These are phyloP conservation scores for Hydropotes inermis DNA, from an alignment of 2,113 vertebrate genomes.

Conservation along the genomic window DNA sequence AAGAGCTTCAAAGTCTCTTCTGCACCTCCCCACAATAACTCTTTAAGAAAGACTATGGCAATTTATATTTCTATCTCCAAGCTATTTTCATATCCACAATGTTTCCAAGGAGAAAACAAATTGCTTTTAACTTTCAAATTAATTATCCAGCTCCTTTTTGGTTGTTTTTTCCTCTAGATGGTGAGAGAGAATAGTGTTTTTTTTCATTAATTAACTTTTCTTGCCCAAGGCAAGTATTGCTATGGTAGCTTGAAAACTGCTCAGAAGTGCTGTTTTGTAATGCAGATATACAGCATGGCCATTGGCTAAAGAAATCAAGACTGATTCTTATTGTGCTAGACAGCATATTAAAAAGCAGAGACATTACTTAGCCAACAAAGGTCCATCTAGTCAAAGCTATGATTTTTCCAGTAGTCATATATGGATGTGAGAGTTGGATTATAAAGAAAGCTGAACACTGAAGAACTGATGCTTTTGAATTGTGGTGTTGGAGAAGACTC, in stretches of 20 bases:
- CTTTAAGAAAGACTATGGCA: background rate
- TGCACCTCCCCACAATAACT: background rate
- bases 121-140: background rate
- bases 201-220: background rate
- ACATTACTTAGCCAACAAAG: background rate
- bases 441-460: background rate
- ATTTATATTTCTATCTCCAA: background rate
- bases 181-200: background rate
- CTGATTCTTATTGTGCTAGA: background rate
- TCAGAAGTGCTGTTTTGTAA: background rate
- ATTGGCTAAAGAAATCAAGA: background rate
- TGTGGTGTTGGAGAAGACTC: background rate
- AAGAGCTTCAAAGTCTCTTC: background rate
- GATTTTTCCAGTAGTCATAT: background rate
- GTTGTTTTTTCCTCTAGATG: background rate
- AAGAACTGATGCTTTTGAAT: background rate
- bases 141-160: background rate
- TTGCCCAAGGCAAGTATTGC: background rate
- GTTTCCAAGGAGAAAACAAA: background rate
- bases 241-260: background rate
- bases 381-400: background rate
- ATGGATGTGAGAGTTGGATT: background rate
- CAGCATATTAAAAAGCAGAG: background rate
- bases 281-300: background rate
- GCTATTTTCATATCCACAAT: background rate